Base-by-base conservation (phyloP, 2,113 vertebrate genomes). In the Silurus meridionalis region DNA sequence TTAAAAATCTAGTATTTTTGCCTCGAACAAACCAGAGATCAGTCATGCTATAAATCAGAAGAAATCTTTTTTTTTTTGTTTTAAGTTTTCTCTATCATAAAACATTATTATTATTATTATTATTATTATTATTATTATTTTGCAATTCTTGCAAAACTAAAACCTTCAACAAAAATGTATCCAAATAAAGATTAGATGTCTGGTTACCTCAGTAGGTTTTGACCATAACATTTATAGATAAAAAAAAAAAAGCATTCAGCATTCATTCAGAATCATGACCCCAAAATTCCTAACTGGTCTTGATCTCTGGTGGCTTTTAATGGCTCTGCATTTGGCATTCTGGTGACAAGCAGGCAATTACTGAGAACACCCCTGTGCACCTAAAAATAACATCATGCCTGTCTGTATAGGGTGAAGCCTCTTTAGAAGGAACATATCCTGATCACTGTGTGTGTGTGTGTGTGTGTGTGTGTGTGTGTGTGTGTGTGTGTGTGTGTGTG, bases 341-440 rank as follows among this genome's bases (percentile, higher is more conserved):
- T 57, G 28, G 37, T 85, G 72, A 85, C 80, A 80, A 88, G 77
- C 78, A 88, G 78, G 78, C 83, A 80, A 84, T 74, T 50, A 58
- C 72, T 63, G 48, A 82, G 52, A 82, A 75, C 58, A 74, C 9
- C 55, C 58, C 80, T 17, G 14, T 50, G 46, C 53, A 72, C 48
- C 75, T 86, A 72, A 72, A 71, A 81, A 72, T 86, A 81, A 72
- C 57, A 50, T 50, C 75, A 61, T 60, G 55, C 21, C 69, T 82
- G 83, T 37, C 25, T 75, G 83, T 75, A 85, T 57, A 57, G 83
- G 67, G 53, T 85, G 79, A 85, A 82, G 71, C 28, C 58, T 85
- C 79, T 53, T 85, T 61, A 52, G 50, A 83, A 63, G 71, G 50
- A 79, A 55, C 83, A 77, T 85, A 55, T 69, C 14, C 37, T 83